phyloP scores from a whole-genome alignment of 2,113 vertebrate genomes.

The Cephalophus harveyi region DNA sequence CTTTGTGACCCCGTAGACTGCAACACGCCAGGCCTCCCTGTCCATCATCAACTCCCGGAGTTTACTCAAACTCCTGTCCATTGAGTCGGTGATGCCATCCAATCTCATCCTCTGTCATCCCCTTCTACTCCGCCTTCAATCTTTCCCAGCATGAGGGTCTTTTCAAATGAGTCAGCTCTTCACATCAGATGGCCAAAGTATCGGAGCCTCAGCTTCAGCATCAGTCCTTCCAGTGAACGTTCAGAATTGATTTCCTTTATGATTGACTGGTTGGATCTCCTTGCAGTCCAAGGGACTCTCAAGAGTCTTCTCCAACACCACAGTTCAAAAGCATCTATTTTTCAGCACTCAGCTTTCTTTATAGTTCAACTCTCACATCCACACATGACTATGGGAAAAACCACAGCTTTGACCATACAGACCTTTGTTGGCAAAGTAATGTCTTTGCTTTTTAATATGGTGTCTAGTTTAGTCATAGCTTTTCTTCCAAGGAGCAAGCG shows the following conservation, averaged over 20 bases:
- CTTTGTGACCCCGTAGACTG: not conserved
- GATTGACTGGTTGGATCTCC: not conserved
- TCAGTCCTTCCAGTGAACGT: not conserved
- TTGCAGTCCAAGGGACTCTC: not conserved
- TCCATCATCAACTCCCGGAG: not conserved
- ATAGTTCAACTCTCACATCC: not conserved
- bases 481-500: not conserved
- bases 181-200: not conserved
- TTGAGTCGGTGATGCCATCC: not conserved
- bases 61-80: not conserved
- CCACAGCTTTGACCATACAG: not conserved
- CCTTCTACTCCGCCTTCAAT: not conserved
- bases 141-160: not conserved
- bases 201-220: not conserved
- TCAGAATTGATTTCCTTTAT: not conserved
- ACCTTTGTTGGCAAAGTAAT: not conserved
- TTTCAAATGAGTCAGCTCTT: not conserved
- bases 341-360: not conserved
- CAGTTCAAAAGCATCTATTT: not conserved
- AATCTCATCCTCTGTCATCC: not conserved
- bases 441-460: not conserved
- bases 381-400: not conserved
- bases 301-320: not conserved
- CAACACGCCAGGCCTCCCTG: not conserved
- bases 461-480: not conserved